Conservation (phyloP, 1,140 invertebrate species). For the Cyphomyrmex costatus region DNA sequence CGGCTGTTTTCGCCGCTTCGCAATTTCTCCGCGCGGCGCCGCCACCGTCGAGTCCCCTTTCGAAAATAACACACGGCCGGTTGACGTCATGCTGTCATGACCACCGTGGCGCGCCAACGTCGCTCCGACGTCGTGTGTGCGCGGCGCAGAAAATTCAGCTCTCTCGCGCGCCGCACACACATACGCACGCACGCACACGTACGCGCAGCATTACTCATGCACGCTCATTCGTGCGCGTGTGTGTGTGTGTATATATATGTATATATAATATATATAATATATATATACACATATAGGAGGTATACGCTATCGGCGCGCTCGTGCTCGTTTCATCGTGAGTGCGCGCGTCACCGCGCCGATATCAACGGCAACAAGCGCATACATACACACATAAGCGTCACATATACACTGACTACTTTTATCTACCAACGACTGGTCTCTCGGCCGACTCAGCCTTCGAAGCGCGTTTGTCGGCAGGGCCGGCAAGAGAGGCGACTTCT, state of each 20-base stretch:
- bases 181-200: background rate
- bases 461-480: slow-evolving; percentile 43
- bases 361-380: slow-evolving; percentile 14
- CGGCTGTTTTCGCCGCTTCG: slow-evolving; percentile 70
- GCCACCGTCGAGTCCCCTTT: slow-evolving; percentile 84
- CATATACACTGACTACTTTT: slow-evolving; percentile 55
- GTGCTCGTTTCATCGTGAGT: slow-evolving; percentile 40
- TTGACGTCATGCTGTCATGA: slow-evolving; percentile 84
- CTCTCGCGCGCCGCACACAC: background rate
- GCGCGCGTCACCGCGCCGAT: slow-evolving; percentile 39
- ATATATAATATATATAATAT: background rate
- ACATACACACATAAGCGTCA: background rate
- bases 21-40: slow-evolving; percentile 78
- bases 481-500: slow-evolving; percentile 7
- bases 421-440: slow-evolving; percentile 63
- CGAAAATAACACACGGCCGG: slow-evolving; percentile 86
- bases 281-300: background rate
- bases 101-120: slow-evolving; percentile 71
- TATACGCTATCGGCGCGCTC: background rate
- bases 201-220: background rate
- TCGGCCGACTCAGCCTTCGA: slow-evolving; percentile 58
- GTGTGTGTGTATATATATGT: background rate
- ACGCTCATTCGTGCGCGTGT: background rate
- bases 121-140: slow-evolving; percentile 61
- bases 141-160: slow-evolving; percentile 78